A percentile compares a stretch with the other conserved stretches of the same genome.
These are phyloP conservation scores for Ormyrus labotus DNA, from an alignment of 2,888 invertebrate species.

Conservation along the genomic window DNA sequence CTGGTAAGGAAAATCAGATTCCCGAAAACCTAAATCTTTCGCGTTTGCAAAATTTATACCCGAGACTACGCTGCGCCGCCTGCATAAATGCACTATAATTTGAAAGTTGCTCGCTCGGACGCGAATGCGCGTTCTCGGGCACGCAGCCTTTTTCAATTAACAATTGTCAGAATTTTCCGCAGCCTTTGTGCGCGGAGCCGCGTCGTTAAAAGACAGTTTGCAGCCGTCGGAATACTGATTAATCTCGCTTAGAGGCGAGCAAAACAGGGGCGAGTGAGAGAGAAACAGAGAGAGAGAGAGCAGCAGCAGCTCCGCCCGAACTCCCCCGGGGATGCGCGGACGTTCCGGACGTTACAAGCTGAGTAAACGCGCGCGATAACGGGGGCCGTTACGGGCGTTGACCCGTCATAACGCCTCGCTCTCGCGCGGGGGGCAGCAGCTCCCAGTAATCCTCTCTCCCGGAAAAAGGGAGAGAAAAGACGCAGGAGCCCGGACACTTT, in stretches of 20 bases:
- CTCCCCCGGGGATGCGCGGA: background rate
- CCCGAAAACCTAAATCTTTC: background rate
- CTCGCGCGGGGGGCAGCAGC: background rate
- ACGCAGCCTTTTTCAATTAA: background rate
- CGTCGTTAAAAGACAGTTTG: too few species aligned
- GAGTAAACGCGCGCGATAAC: conserved; percentile 16
- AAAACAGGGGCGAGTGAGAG: too few species aligned
- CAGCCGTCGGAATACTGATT: conserved; percentile 24
- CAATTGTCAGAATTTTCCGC: background rate
- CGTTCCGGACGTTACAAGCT: background rate
- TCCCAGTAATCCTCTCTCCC: too few species aligned
- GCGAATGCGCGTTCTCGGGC: background rate
- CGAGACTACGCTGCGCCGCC: background rate
- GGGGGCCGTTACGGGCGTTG: conserved; percentile 13
- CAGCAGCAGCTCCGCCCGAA: conserved; percentile 7
- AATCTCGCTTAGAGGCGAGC: conserved; percentile 18
- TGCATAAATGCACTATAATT: too few species aligned
- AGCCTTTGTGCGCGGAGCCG: too few species aligned
- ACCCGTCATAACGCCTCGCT: conserved; percentile 3
- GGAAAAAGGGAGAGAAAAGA: too few species aligned
- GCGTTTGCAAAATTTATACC: background rate
- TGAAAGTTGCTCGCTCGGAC: too few species aligned
- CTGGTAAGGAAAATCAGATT: conserved; percentile 79
- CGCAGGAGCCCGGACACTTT: too few species aligned
- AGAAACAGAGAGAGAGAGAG: conserved; percentile 5